phyloP scores from a whole-genome alignment of 2,797 vertebrate species.

The Sebastes kiyomatsui region DNA sequence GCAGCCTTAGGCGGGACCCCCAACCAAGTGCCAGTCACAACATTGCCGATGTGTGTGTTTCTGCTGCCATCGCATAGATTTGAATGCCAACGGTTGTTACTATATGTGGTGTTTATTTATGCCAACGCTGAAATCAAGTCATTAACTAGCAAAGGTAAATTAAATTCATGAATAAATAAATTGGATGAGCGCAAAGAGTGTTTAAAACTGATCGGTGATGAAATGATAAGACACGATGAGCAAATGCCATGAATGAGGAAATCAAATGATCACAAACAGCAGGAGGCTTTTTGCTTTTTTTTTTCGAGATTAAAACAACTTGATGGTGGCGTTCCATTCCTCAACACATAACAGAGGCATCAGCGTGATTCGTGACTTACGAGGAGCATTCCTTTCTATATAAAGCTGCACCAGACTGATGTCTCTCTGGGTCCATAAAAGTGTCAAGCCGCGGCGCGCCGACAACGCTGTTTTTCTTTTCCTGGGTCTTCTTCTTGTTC shows the following conservation, averaged over 20 bases:
- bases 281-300: constrained; percentile 7
- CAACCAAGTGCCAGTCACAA: constrained; percentile 59
- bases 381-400: constrained; percentile 8
- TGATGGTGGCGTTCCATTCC: not conserved
- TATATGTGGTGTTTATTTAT: constrained; percentile 33
- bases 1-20: constrained; percentile 30
- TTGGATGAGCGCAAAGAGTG: not conserved
- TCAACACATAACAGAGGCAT: not conserved
- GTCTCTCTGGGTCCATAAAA: constrained; percentile 34
- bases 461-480: constrained; percentile 52
- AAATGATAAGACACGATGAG: constrained; percentile 30
- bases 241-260: constrained; percentile 4
- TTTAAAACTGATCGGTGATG: constrained; percentile 34
- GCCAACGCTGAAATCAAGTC: constrained; percentile 22
- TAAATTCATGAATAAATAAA: constrained; percentile 48
- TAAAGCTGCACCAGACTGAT: constrained; percentile 4
- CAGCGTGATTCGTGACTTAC: not conserved
- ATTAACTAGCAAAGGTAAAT: constrained; percentile 51
- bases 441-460: constrained; percentile 11
- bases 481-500: constrained; percentile 33
- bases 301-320: not conserved
- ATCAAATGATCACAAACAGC: constrained; percentile 30
- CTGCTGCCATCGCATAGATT: constrained; percentile 51
- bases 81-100: constrained; percentile 35
- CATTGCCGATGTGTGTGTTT: constrained; percentile 28